phyloP scores from a whole-genome alignment of 1,140 invertebrate species.

The Drosophila sproati region DNA sequence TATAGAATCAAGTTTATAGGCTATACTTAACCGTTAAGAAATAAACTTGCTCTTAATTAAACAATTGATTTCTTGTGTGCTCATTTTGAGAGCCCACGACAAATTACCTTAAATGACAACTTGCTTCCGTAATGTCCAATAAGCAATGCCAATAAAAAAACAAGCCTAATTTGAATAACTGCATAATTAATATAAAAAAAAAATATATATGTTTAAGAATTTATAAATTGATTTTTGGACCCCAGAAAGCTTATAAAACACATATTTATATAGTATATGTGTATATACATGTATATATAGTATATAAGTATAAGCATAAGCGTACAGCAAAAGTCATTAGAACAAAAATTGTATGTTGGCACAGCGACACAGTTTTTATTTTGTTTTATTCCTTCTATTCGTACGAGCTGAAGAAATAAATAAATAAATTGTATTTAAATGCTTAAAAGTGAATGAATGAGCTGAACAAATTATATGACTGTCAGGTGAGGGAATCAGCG shows the following conservation, averaged over 20 bases:
- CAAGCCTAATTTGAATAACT: slow-evolving; percentile 65
- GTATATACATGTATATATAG: background rate
- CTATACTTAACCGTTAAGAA: slow-evolving; percentile 31
- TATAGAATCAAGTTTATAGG: slow-evolving; percentile 20
- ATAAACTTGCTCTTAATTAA: slow-evolving; percentile 27
- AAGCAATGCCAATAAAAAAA: slow-evolving; percentile 27
- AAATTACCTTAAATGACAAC: slow-evolving; percentile 65
- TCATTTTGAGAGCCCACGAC: slow-evolving; percentile 14
- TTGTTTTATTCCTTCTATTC: slow-evolving; percentile 13
- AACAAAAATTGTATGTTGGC: slow-evolving; percentile 72
- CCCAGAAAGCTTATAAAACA: slow-evolving; percentile 12
- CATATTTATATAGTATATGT: background rate
- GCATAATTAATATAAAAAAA: slow-evolving; percentile 65
- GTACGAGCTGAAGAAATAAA: slow-evolving; percentile 33
- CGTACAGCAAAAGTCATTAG: slow-evolving; percentile 66
- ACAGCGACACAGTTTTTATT: slow-evolving; percentile 64
- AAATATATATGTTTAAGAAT: slow-evolving; percentile 41
- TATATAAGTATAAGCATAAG: background rate
- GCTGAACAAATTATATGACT: slow-evolving; percentile 35
- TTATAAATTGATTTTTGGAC: slow-evolving; percentile 54
- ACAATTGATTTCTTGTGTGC: slow-evolving; percentile 22
- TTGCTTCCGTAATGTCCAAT: slow-evolving; percentile 71
- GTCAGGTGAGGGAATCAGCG: slow-evolving; percentile 55
- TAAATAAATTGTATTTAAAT: slow-evolving; percentile 73
- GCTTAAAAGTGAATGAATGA: slow-evolving; percentile 46